A percentile compares a stretch with the other conserved stretches of the same genome.
These are phyloP conservation scores for Aphidius ervi DNA, from an alignment of 1,140 invertebrate genomes.

Conservation along the genomic window DNA sequence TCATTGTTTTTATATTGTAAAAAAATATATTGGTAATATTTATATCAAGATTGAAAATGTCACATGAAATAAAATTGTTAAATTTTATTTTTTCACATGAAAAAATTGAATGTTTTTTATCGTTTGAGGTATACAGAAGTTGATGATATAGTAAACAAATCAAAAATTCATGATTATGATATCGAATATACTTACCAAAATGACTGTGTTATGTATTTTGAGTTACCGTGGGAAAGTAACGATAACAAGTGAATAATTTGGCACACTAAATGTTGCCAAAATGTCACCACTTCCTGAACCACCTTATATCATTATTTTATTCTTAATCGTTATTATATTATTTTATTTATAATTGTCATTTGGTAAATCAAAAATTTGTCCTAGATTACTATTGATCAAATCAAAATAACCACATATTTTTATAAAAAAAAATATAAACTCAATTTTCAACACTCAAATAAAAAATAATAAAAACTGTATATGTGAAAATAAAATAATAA, in stretches of 20 bases:
- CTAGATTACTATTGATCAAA: too few relatives aligned
- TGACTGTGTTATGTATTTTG: conserved; percentile 1
- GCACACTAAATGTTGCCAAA: background rate
- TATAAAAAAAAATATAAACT: too few relatives aligned
- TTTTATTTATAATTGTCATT: background rate
- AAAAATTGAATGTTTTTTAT: background rate
- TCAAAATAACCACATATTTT: too few relatives aligned
- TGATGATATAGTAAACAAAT: background rate
- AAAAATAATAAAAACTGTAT: too few relatives aligned
- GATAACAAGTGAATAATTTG: conserved; percentile 20
- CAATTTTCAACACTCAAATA: too few relatives aligned
- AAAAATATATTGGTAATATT: background rate
- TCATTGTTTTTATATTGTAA: background rate
- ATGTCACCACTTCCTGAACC: conserved; percentile 5
- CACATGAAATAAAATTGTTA: background rate
- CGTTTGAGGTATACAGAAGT: background rate
- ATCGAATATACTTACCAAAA: conserved; percentile 4
- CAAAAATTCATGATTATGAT: conserved; percentile 12
- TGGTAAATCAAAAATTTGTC: background rate
- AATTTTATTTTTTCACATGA: too few relatives aligned
- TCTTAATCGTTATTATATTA: too few relatives aligned
- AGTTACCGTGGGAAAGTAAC: conserved; percentile 20
- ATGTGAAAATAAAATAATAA: too few relatives aligned
- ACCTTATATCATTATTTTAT: background rate
- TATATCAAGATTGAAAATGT: background rate